A percentile compares a stretch with the other conserved stretches of the same genome.
Evolutionary conservation across 2,113 vertebrate genomes (phyloP).

Genomic region (Scalopus aquaticus): DNA sequence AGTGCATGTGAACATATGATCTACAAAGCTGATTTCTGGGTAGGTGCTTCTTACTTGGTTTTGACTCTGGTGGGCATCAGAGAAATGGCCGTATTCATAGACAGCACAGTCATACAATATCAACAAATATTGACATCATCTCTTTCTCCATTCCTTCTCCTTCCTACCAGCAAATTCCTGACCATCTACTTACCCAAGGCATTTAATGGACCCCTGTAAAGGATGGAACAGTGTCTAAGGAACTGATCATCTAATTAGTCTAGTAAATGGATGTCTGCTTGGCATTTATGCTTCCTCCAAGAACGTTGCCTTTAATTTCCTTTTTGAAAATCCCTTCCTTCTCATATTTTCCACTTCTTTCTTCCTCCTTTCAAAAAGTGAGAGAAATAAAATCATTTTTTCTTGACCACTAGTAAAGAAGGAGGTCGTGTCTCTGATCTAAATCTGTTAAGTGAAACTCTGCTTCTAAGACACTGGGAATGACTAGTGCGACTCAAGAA

Average conservation of each 20-base stretch:
- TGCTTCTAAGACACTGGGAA: background rate
- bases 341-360: background rate
- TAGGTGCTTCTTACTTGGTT: background rate
- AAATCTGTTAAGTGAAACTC: background rate
- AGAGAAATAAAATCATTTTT: background rate
- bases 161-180: background rate
- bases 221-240: background rate
- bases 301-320: background rate
- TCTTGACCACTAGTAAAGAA: background rate
- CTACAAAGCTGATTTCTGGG: background rate
- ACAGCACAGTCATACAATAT: background rate
- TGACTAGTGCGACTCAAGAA: background rate
- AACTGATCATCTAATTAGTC: background rate
- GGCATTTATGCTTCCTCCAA: background rate
- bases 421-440: background rate
- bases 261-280: background rate
- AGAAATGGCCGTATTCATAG: background rate
- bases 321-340: background rate
- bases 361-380: background rate
- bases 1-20: background rate
- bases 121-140: background rate
- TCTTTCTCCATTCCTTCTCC: background rate
- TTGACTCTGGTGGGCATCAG: background rate
- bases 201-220: background rate
- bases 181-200: background rate